These are phyloP conservation scores for Aproaerema taeniolella DNA, from an alignment of 2,888 invertebrate genomes.

Conservation along the genomic window DNA sequence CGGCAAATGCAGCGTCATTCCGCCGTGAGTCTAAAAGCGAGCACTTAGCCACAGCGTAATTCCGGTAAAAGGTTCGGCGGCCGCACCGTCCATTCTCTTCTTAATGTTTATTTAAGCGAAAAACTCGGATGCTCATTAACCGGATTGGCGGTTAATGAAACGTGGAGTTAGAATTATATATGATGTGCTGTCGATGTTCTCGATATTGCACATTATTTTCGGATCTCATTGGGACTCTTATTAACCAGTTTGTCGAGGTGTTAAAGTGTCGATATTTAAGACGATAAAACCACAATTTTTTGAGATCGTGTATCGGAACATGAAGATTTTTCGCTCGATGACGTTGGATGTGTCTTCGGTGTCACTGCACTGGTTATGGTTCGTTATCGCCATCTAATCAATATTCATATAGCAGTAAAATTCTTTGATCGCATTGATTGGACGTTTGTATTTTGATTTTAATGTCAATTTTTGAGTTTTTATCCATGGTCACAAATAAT, in stretches of 20 bases:
- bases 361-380: conserved; percentile 32
- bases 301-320: conserved; percentile 26
- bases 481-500: no score
- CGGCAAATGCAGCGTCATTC: conserved; percentile 36
- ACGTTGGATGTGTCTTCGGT: conserved; percentile 19
- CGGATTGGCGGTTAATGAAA: conserved; percentile 64
- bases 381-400: conserved; percentile 19
- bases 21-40: conserved; percentile 44
- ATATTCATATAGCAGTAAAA: conserved; percentile 16
- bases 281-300: conserved; percentile 50
- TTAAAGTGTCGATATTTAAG: conserved; percentile 44
- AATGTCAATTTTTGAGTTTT: background rate
- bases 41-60: conserved; percentile 62
- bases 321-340: conserved; percentile 14
- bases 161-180: conserved; percentile 49
- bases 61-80: conserved; percentile 63
- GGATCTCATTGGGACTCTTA: conserved; percentile 54
- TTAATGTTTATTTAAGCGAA: conserved; percentile 72
- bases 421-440: conserved; percentile 9
- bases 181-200: conserved; percentile 28
- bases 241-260: conserved; percentile 58
- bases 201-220: conserved; percentile 59
- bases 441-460: conserved; percentile 2
- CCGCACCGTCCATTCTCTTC: conserved; percentile 53
- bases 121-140: conserved; percentile 66